Evolutionary conservation across 2,113 vertebrate genomes (phyloP).

Genomic region (Scomber japonicus): DNA sequence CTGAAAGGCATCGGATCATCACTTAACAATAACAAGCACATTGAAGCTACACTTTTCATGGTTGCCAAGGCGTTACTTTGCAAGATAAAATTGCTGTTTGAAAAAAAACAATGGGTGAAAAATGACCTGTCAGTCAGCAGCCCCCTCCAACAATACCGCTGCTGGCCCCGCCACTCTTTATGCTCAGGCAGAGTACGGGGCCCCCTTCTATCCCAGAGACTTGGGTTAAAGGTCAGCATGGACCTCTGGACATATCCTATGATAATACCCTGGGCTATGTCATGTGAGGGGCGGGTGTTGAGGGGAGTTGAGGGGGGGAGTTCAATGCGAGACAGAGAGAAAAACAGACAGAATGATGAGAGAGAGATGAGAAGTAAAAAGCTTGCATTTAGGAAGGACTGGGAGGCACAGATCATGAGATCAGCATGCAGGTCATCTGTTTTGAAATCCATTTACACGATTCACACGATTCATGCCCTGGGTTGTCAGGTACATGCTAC

Average conservation of each 20-base stretch:
- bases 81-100: conserved; percentile 79
- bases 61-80: conserved; percentile 79
- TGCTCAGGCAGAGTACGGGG: conserved; percentile 71
- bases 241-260: conserved; percentile 89
- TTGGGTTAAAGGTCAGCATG: conserved; percentile 86
- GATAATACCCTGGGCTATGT: conserved; percentile 74
- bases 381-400: conserved; percentile 72
- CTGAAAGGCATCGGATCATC: conserved; percentile 60
- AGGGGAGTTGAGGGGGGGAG: background rate
- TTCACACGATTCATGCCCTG: conserved; percentile 78
- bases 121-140: conserved; percentile 81
- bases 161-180: conserved; percentile 71
- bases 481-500: conserved; percentile 75
- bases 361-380: conserved; percentile 64
- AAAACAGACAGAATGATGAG: conserved; percentile 61
- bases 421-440: conserved; percentile 92
- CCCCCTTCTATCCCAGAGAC: conserved; percentile 82
- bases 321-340: conserved; percentile 63
- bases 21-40: conserved; percentile 72
- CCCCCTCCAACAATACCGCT: conserved; percentile 76
- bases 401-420: conserved; percentile 88
- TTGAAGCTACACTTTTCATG: conserved; percentile 72
- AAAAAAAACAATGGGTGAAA: conserved; percentile 81
- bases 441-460: conserved; percentile 88
- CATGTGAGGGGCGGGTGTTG: conserved; percentile 80